Percentiles rank a stretch among this genome's conserved stretches.
phyloP scores from a whole-genome alignment of 2,797 vertebrate species.

The Anas acuta region DNA sequence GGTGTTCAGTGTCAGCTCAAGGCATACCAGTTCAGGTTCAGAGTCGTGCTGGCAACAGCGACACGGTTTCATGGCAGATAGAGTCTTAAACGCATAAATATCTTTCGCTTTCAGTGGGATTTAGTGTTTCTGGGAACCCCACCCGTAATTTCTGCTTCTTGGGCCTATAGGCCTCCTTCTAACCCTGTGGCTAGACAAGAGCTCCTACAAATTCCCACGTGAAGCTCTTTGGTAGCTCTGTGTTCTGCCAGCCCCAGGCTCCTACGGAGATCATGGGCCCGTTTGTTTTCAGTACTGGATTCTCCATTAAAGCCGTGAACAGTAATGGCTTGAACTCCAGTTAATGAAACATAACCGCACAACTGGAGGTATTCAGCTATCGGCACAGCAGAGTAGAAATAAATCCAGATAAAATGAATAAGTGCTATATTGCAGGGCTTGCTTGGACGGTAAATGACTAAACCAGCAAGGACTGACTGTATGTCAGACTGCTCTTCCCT shows the following conservation, averaged over 20 bases:
- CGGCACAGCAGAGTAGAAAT: conserved; percentile 11
- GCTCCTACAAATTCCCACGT: not conserved
- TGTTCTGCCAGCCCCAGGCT: not conserved
- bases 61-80: not conserved
- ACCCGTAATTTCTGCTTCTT: not conserved
- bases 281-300: conserved; percentile 16
- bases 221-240: not conserved
- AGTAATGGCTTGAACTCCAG: not conserved
- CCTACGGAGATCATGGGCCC: not conserved
- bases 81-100: not conserved
- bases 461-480: conserved; percentile 40
- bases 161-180: not conserved
- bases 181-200: not conserved
- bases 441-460: conserved; percentile 21
- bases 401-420: conserved; percentile 46
- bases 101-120: not conserved
- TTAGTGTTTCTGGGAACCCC: not conserved
- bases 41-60: not conserved
- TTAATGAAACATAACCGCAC: conserved; percentile 48
- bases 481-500: not conserved
- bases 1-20: not conserved
- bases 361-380: conserved; percentile 19
- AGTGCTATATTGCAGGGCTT: not conserved
- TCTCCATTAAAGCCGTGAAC: conserved; percentile 38
- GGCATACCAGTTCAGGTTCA: not conserved